A percentile compares a stretch with the other conserved stretches of the same genome.
phyloP scores from a whole-genome alignment of 2,888 invertebrate species.

The Nebria salina region DNA sequence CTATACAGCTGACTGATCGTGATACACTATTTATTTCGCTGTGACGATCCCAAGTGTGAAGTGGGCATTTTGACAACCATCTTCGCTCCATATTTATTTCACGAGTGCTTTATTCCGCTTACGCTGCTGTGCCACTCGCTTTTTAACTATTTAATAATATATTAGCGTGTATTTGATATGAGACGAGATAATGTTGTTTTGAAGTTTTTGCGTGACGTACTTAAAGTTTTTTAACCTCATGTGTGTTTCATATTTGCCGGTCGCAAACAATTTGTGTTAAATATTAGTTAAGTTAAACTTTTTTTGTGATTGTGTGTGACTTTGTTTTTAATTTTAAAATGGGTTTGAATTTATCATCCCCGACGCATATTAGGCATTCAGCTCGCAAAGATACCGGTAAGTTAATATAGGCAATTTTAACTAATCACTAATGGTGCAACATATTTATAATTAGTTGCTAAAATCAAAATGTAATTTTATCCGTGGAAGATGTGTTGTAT shows the following conservation, averaged over 20 bases:
- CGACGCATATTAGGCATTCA: slow-evolving; percentile 29
- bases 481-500: too few species aligned
- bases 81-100: not conserved
- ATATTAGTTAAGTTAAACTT: not conserved
- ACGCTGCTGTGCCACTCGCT: not conserved
- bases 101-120: too few species aligned
- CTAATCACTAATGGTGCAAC: too few species aligned
- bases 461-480: too few species aligned
- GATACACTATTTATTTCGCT: not conserved
- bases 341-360: slow-evolving; percentile 34
- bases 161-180: not conserved
- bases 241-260: not conserved
- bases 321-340: slow-evolving; percentile 13
- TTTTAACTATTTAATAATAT: not conserved
- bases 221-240: not conserved
- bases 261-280: not conserved
- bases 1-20: not conserved
- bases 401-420: not conserved
- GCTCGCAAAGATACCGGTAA: slow-evolving; percentile 42
- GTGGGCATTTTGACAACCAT: not conserved
- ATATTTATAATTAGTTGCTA: too few species aligned
- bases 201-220: not conserved
- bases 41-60: not conserved
- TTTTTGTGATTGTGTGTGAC: not conserved
- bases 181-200: not conserved